These are phyloP conservation scores for Brachionus plicatilis DNA, from an alignment of 1,140 invertebrate species.

Conservation along the genomic window DNA sequence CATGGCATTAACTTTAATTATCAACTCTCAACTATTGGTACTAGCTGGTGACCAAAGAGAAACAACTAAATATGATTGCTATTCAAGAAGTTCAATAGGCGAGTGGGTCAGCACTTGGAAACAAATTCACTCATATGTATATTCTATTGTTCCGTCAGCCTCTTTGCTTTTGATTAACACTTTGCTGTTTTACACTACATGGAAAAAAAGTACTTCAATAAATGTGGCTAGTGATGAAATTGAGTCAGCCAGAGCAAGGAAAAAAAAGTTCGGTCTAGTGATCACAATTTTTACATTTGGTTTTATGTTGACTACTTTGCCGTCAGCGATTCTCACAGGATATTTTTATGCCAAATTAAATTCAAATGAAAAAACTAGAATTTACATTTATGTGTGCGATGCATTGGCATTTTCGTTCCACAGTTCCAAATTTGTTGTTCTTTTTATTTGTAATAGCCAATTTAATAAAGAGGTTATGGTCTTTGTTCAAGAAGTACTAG, in stretches of 20 bases:
- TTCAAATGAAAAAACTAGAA: not conserved
- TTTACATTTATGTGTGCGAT: constrained; percentile 21
- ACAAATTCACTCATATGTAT: not conserved
- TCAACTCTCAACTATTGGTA: not conserved
- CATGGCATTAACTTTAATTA: not conserved
- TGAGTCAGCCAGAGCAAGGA: not conserved
- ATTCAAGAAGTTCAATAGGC: not conserved
- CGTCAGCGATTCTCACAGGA: constrained; percentile 12
- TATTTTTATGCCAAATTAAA: not conserved
- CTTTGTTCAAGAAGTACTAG: not conserved
- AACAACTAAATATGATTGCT: not conserved
- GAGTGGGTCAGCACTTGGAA: not conserved
- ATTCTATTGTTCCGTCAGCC: constrained; percentile 15
- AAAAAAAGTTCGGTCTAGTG: constrained; percentile 25
- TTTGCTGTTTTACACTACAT: not conserved
- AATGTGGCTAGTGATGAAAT: not conserved
- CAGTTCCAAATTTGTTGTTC: not conserved
- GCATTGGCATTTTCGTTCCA: constrained; percentile 11
- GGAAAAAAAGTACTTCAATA: not conserved
- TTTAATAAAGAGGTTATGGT: not conserved
- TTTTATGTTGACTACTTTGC: constrained; percentile 8
- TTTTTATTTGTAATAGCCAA: not conserved
- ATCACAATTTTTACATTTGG: constrained; percentile 16
- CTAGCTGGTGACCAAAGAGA: not conserved
- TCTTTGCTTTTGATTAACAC: not conserved